Evolutionary conservation across 2,113 vertebrate genomes (phyloP).

Genomic region (Xenopus borealis): DNA sequence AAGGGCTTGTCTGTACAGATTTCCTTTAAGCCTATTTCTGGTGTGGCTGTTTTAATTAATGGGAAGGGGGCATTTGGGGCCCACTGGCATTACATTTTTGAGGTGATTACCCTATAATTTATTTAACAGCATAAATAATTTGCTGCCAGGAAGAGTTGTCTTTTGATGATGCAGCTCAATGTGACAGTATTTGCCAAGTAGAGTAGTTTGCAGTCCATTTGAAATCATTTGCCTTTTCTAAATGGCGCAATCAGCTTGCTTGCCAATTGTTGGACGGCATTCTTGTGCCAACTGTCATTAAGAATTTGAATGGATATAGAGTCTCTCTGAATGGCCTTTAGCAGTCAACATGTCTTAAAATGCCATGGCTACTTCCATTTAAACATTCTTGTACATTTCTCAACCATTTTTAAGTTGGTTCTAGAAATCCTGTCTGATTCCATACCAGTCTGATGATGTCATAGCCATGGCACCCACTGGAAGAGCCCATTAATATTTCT

Average conservation of each 20-base stretch:
- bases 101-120: too few species aligned
- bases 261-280: background rate
- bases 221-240: background rate
- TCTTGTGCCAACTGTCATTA: background rate
- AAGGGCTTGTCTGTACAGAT: too few species aligned
- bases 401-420: background rate
- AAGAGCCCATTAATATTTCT: too few species aligned
- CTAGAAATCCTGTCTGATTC: background rate
- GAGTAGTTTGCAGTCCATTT: background rate
- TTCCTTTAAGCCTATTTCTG: too few species aligned
- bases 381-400: background rate
- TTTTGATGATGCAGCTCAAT: too few species aligned
- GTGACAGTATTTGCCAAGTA: background rate
- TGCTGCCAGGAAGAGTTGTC: too few species aligned
- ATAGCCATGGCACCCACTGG: too few species aligned
- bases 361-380: background rate
- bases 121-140: too few species aligned
- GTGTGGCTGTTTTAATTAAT: too few species aligned
- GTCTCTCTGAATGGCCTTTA: background rate
- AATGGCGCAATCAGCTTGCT: background rate
- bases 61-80: too few species aligned
- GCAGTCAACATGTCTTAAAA: background rate
- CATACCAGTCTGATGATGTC: background rate
- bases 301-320: background rate
- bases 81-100: too few species aligned